Conservation (phyloP, 2,113 vertebrate species). For the Orthonyx spaldingii region DNA sequence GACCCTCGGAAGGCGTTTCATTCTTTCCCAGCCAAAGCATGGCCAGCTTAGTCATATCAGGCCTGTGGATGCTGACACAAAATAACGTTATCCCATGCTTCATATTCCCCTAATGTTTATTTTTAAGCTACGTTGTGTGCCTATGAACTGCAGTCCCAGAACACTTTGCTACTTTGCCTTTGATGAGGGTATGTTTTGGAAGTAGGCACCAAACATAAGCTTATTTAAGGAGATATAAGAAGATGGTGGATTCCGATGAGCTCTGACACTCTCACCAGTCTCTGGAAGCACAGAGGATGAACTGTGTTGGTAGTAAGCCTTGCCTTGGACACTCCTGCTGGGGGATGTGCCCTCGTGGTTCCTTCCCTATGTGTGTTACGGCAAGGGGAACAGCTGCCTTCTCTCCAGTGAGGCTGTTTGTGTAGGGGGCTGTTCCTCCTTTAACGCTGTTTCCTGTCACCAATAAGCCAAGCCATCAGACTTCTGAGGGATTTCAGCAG, state of each 20-base stretch:
- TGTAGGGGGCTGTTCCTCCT: not conserved
- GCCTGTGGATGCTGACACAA: not conserved
- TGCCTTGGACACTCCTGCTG: not conserved
- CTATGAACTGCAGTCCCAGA: not conserved
- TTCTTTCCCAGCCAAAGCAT: not conserved
- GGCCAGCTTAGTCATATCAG: not conserved
- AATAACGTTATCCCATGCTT: not conserved
- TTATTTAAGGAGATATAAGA: not conserved
- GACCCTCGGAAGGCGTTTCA: not conserved
- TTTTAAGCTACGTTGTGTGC: not conserved
- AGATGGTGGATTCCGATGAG: not conserved
- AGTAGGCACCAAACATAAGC: not conserved
- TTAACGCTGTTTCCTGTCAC: not conserved
- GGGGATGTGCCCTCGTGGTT: not conserved
- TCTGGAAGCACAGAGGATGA: not conserved
- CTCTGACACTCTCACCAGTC: not conserved
- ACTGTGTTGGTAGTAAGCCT: not conserved
- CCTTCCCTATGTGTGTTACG: fast-evolving
- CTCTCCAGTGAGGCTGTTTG: not conserved
- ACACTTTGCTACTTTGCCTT: not conserved
- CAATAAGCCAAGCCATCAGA: not conserved
- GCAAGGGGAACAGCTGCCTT: not conserved
- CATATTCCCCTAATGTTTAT: not conserved
- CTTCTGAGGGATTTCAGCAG: not conserved
- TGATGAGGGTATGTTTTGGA: not conserved